Evolutionary conservation across 2,888 invertebrate species (phyloP).

Genomic region (Endomychus coccineus): DNA sequence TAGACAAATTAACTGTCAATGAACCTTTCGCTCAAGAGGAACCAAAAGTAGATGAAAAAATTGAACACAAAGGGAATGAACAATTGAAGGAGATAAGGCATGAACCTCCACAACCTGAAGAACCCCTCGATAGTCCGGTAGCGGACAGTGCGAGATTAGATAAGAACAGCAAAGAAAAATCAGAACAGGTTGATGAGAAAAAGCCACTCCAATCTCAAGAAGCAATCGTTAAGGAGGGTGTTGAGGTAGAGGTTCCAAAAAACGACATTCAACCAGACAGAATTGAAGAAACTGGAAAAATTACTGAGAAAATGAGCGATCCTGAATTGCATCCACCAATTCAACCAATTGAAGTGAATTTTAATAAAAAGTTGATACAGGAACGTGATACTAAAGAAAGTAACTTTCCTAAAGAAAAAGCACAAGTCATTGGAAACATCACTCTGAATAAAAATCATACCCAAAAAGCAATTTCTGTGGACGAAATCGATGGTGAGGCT

Average conservation of each 20-base stretch:
- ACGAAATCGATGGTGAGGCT: slow-evolving; percentile 45
- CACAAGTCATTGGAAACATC: slow-evolving; percentile 7
- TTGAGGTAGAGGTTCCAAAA: slow-evolving; percentile 19
- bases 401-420: too few species aligned
- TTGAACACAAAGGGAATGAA: slow-evolving; percentile 29
- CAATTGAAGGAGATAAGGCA: slow-evolving; percentile 38
- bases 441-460: slow-evolving; percentile 4
- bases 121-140: slow-evolving; percentile 23
- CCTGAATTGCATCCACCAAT: not conserved
- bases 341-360: too few species aligned
- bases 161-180: not conserved
- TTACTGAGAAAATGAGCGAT: not conserved
- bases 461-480: slow-evolving; percentile 40
- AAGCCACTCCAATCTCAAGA: not conserved
- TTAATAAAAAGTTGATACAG: slow-evolving; percentile 6
- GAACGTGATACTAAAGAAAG: slow-evolving; percentile 2
- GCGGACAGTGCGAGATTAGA: too few species aligned
- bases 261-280: slow-evolving; percentile 37
- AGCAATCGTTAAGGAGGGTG: not conserved
- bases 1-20: too few species aligned
- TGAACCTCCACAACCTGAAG: slow-evolving; percentile 41
- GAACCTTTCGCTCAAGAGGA: too few species aligned
- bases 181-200: not conserved
- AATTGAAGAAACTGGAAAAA: too few species aligned
- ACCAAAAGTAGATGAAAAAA: slow-evolving; percentile 7